These are phyloP conservation scores for Esox lucius DNA, from an alignment of 2,797 vertebrate genomes.

Conservation along the genomic window DNA sequence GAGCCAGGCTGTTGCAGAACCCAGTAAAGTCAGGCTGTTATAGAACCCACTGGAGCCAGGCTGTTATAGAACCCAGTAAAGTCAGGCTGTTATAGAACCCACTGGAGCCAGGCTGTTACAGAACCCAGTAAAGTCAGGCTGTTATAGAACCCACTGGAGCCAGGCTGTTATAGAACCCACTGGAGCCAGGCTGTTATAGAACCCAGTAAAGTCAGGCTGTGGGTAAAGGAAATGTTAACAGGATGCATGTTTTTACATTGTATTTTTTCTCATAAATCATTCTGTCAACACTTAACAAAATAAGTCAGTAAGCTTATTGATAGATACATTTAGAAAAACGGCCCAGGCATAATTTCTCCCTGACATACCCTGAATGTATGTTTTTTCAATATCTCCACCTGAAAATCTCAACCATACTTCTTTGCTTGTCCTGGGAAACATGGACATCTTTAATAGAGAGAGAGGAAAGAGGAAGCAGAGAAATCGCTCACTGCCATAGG, in stretches of 20 bases:
- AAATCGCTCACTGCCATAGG: slow-evolving; percentile 58
- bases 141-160: not conserved
- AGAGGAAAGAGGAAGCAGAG: slow-evolving; percentile 48
- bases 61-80: not conserved
- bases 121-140: too few relatives aligned
- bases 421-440: not conserved
- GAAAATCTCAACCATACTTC: not conserved
- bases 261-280: not conserved
- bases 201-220: not conserved
- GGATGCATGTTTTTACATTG: not conserved
- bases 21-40: too few relatives aligned
- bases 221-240: not conserved
- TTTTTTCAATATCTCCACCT: not conserved
- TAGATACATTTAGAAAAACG: not conserved
- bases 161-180: not conserved
- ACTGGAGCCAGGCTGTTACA: too few relatives aligned
- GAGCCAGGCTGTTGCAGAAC: not conserved
- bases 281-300: not conserved
- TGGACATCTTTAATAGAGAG: slow-evolving; percentile 15
- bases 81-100: not conserved
- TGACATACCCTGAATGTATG: too few relatives aligned
- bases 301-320: not conserved
- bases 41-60: too few relatives aligned
- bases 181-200: too few relatives aligned
- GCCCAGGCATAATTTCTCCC: not conserved